These are phyloP conservation scores for Campoplex capitator DNA, from an alignment of 2,888 invertebrate species.

Conservation along the genomic window DNA sequence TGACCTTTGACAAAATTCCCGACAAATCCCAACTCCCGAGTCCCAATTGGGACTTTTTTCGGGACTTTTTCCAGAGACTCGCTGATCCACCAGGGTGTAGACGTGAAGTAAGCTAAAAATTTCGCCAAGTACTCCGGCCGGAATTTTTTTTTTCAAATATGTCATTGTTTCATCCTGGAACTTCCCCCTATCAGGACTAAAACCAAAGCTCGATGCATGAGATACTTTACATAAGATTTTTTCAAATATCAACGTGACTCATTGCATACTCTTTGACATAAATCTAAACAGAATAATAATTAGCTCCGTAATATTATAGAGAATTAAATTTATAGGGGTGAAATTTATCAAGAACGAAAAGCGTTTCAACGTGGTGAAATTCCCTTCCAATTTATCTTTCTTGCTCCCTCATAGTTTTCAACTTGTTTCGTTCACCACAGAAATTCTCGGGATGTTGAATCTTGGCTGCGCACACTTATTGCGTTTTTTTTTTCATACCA, in stretches of 20 bases:
- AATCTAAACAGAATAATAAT: background rate
- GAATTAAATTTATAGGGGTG: background rate
- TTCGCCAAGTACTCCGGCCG: no score
- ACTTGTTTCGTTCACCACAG: slow-evolving; percentile 52
- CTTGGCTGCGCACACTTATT: slow-evolving; percentile 56
- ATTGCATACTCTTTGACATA: no score
- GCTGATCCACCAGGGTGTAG: no score
- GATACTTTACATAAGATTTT: background rate
- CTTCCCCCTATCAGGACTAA: background rate
- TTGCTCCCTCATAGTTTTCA: slow-evolving; percentile 17
- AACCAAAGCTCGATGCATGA: background rate
- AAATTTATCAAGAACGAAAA: slow-evolving; percentile 6
- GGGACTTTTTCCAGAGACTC: no score
- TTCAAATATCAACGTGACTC: background rate
- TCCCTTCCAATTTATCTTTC: slow-evolving; percentile 32
- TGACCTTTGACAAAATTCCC: no score
- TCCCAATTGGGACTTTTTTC: no score
- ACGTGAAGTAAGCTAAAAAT: no score
- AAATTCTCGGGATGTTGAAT: slow-evolving; percentile 57
- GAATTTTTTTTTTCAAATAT: no score
- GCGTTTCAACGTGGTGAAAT: slow-evolving; percentile 9
- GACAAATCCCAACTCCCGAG: no score
- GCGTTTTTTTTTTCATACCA: slow-evolving; percentile 26
- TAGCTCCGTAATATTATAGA: slow-evolving; percentile 3
- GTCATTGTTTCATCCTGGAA: background rate